These are phyloP conservation scores for Myxocyprinus asiaticus DNA, from an alignment of 2,113 vertebrate genomes.

Conservation along the genomic window DNA sequence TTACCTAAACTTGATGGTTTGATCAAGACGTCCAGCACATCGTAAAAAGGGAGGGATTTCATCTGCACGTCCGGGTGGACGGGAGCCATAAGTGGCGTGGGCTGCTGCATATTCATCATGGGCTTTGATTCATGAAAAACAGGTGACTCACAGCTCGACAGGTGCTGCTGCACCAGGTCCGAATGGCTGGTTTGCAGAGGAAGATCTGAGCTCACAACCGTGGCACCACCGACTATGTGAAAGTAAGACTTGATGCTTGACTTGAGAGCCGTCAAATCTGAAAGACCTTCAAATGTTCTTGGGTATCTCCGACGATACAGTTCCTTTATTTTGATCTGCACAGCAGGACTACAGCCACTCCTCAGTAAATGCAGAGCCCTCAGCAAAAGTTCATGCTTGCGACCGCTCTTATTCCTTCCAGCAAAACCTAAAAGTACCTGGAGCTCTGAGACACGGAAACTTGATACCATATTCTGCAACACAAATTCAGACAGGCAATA, in stretches of 20 bases:
- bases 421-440: constrained; percentile 88
- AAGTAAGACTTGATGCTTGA: constrained; percentile 61
- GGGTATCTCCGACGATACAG: constrained; percentile 83
- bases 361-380: constrained; percentile 84
- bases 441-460: constrained; percentile 87
- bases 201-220: constrained; percentile 70
- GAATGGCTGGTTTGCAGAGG: constrained; percentile 70
- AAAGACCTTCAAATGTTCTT: constrained; percentile 76
- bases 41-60: constrained; percentile 92
- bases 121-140: constrained; percentile 75
- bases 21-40: constrained; percentile 93
- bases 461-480: constrained; percentile 86
- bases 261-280: constrained; percentile 73
- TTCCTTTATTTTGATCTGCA: constrained; percentile 84
- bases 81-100: constrained; percentile 81
- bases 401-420: constrained; percentile 85
- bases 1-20: constrained; percentile 95
- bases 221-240: constrained; percentile 67
- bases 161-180: constrained; percentile 70
- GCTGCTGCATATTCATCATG: constrained; percentile 91
- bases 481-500: constrained; percentile 42
- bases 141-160: constrained; percentile 72
- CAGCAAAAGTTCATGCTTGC: constrained; percentile 87
- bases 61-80: constrained; percentile 96
- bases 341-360: constrained; percentile 83